Percentiles rank a stretch among this genome's conserved stretches.
Conservation (phyloP, 2,113 vertebrate genomes). For the Pterophyllum scalare region DNA sequence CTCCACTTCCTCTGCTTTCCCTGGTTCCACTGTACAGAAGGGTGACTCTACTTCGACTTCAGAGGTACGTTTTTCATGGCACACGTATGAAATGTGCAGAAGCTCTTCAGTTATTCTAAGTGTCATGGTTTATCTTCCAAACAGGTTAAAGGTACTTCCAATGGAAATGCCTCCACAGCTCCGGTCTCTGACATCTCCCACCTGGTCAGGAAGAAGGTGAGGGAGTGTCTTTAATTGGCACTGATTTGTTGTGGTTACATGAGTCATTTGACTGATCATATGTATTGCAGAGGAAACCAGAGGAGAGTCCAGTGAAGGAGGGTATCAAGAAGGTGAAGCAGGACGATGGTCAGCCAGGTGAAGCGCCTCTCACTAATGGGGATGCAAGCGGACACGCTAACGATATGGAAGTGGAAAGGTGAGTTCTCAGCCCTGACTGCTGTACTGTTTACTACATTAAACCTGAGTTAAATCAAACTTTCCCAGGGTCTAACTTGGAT, state of each 20-base stretch:
- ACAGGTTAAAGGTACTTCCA: conserved; percentile 31
- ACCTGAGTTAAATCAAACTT: too few species aligned
- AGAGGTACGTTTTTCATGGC: conserved; percentile 17
- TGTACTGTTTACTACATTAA: rapidly evolving
- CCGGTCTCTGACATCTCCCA: conserved; percentile 71
- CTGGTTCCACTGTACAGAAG: conserved; percentile 65
- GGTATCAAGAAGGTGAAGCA: conserved; percentile 70
- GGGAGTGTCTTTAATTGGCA: neutral
- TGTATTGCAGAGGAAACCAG: conserved; percentile 72
- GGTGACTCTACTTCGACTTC: conserved; percentile 73
- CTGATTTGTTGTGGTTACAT: neutral
- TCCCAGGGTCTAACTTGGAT: neutral
- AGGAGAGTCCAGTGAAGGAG: conserved; percentile 75
- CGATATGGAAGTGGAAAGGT: conserved; percentile 41
- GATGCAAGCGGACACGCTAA: neutral
- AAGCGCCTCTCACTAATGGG: neutral
- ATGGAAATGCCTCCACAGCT: neutral
- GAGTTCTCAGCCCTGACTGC: neutral
- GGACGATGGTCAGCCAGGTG: neutral
- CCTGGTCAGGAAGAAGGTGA: conserved; percentile 78
- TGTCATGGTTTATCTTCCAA: neutral
- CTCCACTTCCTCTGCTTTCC: conserved; percentile 87
- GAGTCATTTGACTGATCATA: rapidly evolving
- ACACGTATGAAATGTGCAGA: neutral
- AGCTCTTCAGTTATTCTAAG: neutral